Evolutionary conservation across 2,888 invertebrate species (phyloP).

Genomic region (Napeogenes inachia): DNA sequence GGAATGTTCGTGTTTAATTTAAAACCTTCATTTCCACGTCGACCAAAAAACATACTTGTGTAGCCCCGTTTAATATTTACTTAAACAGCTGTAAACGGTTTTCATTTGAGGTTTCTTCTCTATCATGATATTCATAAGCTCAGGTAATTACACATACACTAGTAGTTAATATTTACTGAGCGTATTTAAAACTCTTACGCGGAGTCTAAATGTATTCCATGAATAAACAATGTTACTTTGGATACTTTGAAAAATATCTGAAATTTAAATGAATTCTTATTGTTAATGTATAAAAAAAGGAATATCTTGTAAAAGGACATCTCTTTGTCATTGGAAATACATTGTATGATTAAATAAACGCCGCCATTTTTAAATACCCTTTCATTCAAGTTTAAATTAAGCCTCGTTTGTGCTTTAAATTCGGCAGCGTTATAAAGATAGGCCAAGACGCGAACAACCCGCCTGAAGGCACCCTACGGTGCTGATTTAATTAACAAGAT

Average conservation of each 20-base stretch:
- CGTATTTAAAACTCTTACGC: not conserved
- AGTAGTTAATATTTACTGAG: constrained; percentile 4
- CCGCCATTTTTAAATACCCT: constrained; percentile 51
- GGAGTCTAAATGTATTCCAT: not conserved
- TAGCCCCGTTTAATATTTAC: not conserved
- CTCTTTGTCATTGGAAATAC: constrained; percentile 43
- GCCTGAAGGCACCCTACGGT: constrained; percentile 65
- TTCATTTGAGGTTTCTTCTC: constrained; percentile 5
- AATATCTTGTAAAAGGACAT: constrained; percentile 30
- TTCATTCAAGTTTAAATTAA: constrained; percentile 70
- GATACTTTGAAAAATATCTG: not conserved
- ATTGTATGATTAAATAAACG: constrained; percentile 47
- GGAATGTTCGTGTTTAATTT: too few relatives aligned
- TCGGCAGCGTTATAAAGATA: constrained; percentile 62
- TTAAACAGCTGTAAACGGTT: constrained; percentile 3
- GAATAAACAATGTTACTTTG: not conserved
- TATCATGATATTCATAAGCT: constrained; percentile 1
- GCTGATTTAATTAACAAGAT: constrained; percentile 77
- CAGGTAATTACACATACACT: constrained; percentile 7
- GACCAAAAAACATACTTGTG: not conserved
- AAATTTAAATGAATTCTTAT: not conserved
- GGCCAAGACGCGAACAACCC: constrained; percentile 52
- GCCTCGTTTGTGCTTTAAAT: constrained; percentile 66
- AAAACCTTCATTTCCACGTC: too few relatives aligned
- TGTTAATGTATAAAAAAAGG: not conserved